Base-by-base conservation (phyloP, 2,113 vertebrate species). In the Trogon melanurus region DNA sequence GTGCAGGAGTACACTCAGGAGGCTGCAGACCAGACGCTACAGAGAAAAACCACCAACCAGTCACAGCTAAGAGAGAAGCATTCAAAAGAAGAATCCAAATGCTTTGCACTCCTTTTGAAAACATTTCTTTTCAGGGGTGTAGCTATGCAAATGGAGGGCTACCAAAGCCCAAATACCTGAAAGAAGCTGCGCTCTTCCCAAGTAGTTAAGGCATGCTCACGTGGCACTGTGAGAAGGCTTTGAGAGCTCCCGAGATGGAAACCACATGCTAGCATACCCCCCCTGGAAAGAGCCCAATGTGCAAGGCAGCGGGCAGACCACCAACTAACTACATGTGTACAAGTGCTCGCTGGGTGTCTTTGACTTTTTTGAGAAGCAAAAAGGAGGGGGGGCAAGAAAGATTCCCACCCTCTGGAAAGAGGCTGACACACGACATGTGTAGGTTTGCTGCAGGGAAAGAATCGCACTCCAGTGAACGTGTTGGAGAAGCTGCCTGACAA, bases 161-260 rank as follows among this genome's bases (percentile, higher is more conserved):
- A 34, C 29, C 74, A 66, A 65, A 78, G 32, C 38, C 66, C 53
- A 48, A 53, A 71, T 65, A 80, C 79, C 92, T 92, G 82, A 32
- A 26, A 58, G 72, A 69, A 45, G 38, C 60, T 73, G 32, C 23
- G 12, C 88, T 93, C 81, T 91, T 79, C 95, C 54, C 76, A 74
- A 53, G 29, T 53, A 58, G 9, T 18, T 65, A 61, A 9, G 32
- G 51, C 0, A 2, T 10, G 62, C 57, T 74, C 18, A 6, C 38
- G 67, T 57, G 88, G 76, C 89, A 88, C 50, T 66, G 62, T 51
- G 38, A 97, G 90, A 70, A 76, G 91, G 32, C 65, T 95, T 18
- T n/a, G 93, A 95, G 87, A 72, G 88, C 57, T 87, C 70, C 66
- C 5, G 38, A 97, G 90, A 96, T 95, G 95, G 87, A 89, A 97